phyloP scores from a whole-genome alignment of 1,140 invertebrate genomes.

The Tetramorium simillimum region DNA sequence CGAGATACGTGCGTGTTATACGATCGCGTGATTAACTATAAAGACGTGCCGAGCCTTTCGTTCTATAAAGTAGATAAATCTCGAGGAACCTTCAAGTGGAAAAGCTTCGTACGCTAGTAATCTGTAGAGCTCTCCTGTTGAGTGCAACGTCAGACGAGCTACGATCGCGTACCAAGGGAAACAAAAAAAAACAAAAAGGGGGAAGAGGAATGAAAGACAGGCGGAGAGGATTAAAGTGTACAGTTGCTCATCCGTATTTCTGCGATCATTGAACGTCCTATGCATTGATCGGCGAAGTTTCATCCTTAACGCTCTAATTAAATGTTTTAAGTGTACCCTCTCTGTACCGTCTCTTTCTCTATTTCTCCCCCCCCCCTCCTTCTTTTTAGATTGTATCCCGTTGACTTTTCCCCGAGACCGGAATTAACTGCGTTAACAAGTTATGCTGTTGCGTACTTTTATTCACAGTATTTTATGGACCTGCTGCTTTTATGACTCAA shows the following conservation, averaged over 20 bases:
- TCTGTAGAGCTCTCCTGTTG: slow-evolving; percentile 45
- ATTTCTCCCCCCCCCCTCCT: no score
- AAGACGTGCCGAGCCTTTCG: slow-evolving; percentile 8
- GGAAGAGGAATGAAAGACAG: neutral
- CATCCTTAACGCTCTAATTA: slow-evolving; percentile 22
- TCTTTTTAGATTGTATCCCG: neutral
- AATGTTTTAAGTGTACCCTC: slow-evolving; percentile 14
- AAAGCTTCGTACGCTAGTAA: slow-evolving; percentile 44
- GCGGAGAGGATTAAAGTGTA: slow-evolving; percentile 35
- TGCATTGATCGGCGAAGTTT: slow-evolving; percentile 35
- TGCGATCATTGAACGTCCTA: neutral
- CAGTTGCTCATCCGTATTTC: slow-evolving; percentile 38
- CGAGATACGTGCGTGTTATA: neutral
- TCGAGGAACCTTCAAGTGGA: slow-evolving; percentile 36
- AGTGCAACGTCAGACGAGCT: slow-evolving; percentile 43
- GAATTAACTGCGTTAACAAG: slow-evolving; percentile 38
- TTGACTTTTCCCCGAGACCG: slow-evolving; percentile 14
- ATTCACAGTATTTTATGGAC: slow-evolving; percentile 1
- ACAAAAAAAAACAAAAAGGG: neutral
- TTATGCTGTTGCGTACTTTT: slow-evolving; percentile 25
- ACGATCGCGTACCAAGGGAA: slow-evolving; percentile 13
- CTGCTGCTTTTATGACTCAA: slow-evolving; percentile 27
- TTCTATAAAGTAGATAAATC: slow-evolving; percentile 61
- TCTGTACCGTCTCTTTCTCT: neutral
- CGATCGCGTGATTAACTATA: slow-evolving; percentile 37